These are phyloP conservation scores for Pachyramphus minor DNA, from an alignment of 2,113 vertebrate species.

Conservation along the genomic window DNA sequence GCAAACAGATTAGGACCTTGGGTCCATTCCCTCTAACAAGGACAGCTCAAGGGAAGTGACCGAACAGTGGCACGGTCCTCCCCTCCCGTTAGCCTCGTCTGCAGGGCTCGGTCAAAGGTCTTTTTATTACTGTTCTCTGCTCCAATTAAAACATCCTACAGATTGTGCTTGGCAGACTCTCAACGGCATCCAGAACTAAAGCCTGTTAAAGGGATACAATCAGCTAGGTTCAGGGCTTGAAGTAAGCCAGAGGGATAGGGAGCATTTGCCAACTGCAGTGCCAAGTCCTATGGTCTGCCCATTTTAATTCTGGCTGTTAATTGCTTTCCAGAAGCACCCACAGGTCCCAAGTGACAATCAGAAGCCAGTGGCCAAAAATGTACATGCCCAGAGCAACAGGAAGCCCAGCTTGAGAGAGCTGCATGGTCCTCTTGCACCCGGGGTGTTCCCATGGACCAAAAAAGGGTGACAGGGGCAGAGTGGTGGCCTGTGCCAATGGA, in stretches of 20 bases:
- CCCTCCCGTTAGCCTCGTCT: background rate
- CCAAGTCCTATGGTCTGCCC: conserved; percentile 13
- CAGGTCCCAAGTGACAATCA: background rate
- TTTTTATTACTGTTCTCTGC: conserved; percentile 20
- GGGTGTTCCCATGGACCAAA: background rate
- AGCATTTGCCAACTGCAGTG: background rate
- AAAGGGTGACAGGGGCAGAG: background rate
- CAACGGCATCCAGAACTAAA: background rate
- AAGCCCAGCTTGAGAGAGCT: background rate
- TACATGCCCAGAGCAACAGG: background rate
- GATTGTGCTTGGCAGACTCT: conserved; percentile 17
- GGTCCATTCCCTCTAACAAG: background rate
- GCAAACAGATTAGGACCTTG: background rate
- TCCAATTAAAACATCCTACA: conserved; percentile 41
- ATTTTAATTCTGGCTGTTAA: conserved; percentile 28
- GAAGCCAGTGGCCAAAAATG: background rate
- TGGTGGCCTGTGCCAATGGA: background rate
- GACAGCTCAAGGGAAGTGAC: background rate
- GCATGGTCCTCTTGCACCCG: rapidly evolving
- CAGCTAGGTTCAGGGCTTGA: background rate
- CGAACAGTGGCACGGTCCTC: background rate
- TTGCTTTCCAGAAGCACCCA: conserved; percentile 25
- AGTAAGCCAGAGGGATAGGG: conserved; percentile 9
- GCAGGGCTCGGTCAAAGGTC: background rate
- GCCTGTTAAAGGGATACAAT: conserved; percentile 8